These are phyloP conservation scores for Holocentrus rufus DNA, from an alignment of 2,797 vertebrate species.

Conservation along the genomic window DNA sequence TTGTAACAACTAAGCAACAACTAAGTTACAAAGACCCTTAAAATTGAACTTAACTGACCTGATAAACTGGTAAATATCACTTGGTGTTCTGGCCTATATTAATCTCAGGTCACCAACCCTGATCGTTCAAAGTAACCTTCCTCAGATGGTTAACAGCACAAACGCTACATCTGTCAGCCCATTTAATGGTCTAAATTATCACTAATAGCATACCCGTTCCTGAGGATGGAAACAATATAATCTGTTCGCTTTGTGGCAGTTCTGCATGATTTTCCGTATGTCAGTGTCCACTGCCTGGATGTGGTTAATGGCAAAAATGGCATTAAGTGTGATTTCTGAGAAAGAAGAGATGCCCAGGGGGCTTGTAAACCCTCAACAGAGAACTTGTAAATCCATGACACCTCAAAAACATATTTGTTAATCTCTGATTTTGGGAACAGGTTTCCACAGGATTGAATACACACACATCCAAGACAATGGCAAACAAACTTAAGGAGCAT, in stretches of 20 bases:
- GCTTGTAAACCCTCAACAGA: slow-evolving; percentile 49
- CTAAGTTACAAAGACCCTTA: background rate
- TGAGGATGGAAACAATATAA: slow-evolving; percentile 65
- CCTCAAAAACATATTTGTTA: slow-evolving; percentile 52
- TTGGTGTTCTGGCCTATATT: background rate
- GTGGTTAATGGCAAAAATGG: slow-evolving; percentile 45
- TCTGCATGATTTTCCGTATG: slow-evolving; percentile 33
- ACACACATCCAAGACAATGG: slow-evolving; percentile 61
- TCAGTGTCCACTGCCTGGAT: slow-evolving; percentile 9
- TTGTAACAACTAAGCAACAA: slow-evolving; percentile 15
- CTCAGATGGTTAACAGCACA: slow-evolving; percentile 46
- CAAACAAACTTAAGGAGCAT: slow-evolving; percentile 59
- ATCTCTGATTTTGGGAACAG: slow-evolving; percentile 52
- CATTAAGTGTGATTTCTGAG: slow-evolving; percentile 20
- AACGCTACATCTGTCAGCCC: slow-evolving; percentile 68
- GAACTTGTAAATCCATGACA: slow-evolving; percentile 39
- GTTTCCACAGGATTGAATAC: slow-evolving; percentile 58
- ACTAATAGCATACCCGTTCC: slow-evolving; percentile 53
- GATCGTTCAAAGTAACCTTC: slow-evolving; percentile 8
- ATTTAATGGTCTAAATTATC: slow-evolving; percentile 49
- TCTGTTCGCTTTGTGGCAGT: slow-evolving; percentile 14
- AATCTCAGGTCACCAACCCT: slow-evolving; percentile 1
- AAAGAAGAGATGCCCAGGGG: slow-evolving; percentile 26
- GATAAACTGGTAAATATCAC: background rate
- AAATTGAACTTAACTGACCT: background rate